Evolutionary conservation across 1,140 invertebrate species (phyloP).

Genomic region (Ylistrum balloti): DNA sequence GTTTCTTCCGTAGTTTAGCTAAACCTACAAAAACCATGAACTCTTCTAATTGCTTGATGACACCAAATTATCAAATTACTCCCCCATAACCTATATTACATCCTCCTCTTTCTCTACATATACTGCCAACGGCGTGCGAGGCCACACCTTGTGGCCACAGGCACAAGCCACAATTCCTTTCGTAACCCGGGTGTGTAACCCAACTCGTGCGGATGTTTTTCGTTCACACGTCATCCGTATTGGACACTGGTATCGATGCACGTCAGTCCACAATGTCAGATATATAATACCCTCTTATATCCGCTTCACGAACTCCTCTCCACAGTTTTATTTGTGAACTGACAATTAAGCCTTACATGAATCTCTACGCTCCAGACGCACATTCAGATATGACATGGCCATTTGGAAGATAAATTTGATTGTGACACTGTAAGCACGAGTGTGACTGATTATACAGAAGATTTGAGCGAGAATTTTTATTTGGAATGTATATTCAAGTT

Average conservation of each 20-base stretch:
- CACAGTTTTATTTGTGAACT: not conserved
- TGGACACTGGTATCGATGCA: not conserved
- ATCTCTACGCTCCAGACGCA: not conserved
- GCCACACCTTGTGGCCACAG: slow-evolving; percentile 6
- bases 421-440: too few species aligned
- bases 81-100: too few species aligned
- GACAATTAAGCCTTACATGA: not conserved
- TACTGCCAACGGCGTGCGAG: not conserved
- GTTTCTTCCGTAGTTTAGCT: too few species aligned
- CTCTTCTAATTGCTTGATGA: too few species aligned
- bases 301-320: not conserved
- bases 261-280: not conserved
- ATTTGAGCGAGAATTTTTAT: too few species aligned
- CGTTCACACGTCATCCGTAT: slow-evolving; percentile 31
- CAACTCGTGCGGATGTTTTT: not conserved
- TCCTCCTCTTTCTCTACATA: too few species aligned
- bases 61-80: too few species aligned
- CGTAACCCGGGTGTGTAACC: not conserved
- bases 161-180: not conserved
- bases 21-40: too few species aligned
- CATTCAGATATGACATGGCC: not conserved
- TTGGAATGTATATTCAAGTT: too few species aligned
- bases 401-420: too few species aligned
- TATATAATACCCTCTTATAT: not conserved
- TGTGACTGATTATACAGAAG: too few species aligned